A percentile compares a stretch with the other conserved stretches of the same genome.
phyloP scores from a whole-genome alignment of 2,888 invertebrate genomes.

The Autographa pulchrina region DNA sequence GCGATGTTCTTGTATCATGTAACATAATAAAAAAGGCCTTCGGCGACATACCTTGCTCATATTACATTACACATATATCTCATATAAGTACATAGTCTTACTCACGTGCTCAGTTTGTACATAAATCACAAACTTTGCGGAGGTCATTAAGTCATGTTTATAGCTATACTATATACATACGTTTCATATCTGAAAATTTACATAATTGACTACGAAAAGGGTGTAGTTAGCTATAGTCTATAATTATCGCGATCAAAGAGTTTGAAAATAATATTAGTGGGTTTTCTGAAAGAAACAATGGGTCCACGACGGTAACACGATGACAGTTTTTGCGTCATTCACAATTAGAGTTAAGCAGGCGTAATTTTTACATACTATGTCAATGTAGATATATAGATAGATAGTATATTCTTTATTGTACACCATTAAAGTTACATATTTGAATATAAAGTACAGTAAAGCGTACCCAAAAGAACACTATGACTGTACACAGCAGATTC shows the following conservation, averaged over 20 bases:
- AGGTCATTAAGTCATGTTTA: background rate
- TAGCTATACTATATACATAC: background rate
- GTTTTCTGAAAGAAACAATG: background rate
- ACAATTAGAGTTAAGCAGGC: no score
- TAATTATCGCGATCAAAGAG: background rate
- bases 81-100: background rate
- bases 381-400: no score
- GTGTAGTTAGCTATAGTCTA: background rate
- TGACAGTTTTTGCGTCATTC: no score
- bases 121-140: constrained; percentile 4
- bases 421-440: no score
- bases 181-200: constrained; percentile 2
- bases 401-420: no score
- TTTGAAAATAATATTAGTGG: background rate
- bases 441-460: no score
- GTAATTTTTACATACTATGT: no score
- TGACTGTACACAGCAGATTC: no score
- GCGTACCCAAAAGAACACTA: no score
- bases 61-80: background rate
- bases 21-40: background rate
- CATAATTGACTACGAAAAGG: background rate
- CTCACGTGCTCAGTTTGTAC: background rate
- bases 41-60: background rate
- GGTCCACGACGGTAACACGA: no score
- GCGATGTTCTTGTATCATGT: background rate